Base-by-base conservation (phyloP, 2,888 invertebrate species). In the Ophonus ardosiacus region DNA sequence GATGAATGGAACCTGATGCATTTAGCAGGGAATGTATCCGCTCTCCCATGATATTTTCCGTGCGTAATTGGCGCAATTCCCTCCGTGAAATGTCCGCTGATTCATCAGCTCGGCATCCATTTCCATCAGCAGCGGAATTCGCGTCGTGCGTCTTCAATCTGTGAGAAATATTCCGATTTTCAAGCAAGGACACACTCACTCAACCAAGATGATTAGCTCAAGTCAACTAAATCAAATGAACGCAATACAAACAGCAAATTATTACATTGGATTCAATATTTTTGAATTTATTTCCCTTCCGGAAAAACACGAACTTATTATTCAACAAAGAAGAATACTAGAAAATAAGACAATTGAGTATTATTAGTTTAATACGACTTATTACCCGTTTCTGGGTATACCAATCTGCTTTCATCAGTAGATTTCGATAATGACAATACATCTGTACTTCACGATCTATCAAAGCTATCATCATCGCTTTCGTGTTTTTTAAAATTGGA, bases 111-210 rank as follows among this genome's bases (percentile, higher is more conserved):
- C n/a, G 57, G 56, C 8, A 57, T 78, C 40, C 31, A 78, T 78
- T 78, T 78, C 78, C 78, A 78, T 78, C 74, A 51, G 18, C 18
- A 7, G 74, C 56, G 74, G 74, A 74, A 74, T 74, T 56, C 43
- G 71, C 71, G 43, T 74, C 71, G 71, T 68, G 68, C 71, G 43
- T 74, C 71, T 74, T 74, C 17, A 74, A 74, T 74, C 78, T 78
- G 78, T 78, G 78, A 78, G 78, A 78, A 78, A 78, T 78, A 78
- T 78, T 24, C 78, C 78, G 78, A 78, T 78, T 78, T 57, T 78
- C 78, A 57, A 78, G 21, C 78, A 78, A 78, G n/a, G 57, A 56
- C 43, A 51, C 43, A 51, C 43, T 51, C 43, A 51, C 43, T 51
- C 43, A 51, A 51, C 43, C 43, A 51, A 51, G 43, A 51, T 51